Evolutionary conservation across 1,140 invertebrate genomes (phyloP).

Genomic region (Ips nitidus): DNA sequence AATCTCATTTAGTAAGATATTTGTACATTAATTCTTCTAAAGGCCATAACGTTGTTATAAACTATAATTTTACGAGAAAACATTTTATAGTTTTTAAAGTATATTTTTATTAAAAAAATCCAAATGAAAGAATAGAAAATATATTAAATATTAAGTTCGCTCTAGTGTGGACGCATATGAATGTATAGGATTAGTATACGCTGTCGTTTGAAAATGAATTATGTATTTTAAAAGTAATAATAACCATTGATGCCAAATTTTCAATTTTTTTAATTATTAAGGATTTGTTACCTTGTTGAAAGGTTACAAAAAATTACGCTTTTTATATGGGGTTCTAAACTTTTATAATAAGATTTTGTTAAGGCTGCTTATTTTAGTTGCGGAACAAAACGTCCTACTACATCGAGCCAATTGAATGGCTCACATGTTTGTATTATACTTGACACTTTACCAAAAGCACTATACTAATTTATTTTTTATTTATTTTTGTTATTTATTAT

Average conservation of each 20-base stretch:
- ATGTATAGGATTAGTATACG: constrained; percentile 47
- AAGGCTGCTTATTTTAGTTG: too few relatives aligned
- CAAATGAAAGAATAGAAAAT: constrained; percentile 36
- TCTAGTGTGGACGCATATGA: constrained; percentile 42
- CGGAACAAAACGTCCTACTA: too few relatives aligned
- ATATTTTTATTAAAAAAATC: constrained; percentile 48
- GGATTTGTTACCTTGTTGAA: constrained; percentile 4
- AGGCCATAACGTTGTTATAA: too few relatives aligned
- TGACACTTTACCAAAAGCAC: too few relatives aligned
- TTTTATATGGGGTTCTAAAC: not conserved
- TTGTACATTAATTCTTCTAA: too few relatives aligned
- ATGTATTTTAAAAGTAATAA: constrained; percentile 46
- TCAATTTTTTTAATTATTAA: constrained; percentile 33
- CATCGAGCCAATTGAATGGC: too few relatives aligned
- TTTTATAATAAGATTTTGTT: too few relatives aligned
- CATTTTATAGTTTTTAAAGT: constrained; percentile 44
- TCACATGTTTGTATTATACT: too few relatives aligned
- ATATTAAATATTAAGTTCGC: constrained; percentile 44
- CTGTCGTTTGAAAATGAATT: constrained; percentile 44
- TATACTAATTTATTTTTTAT: too few relatives aligned
- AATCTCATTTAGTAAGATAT: too few relatives aligned
- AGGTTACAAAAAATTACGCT: constrained; percentile 12
- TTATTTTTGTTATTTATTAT: too few relatives aligned
- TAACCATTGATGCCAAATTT: constrained; percentile 50
- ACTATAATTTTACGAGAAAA: not conserved